Base-by-base conservation (phyloP, 37 sponge, comb jelly and placozoan species). In the Geodia barretti region DNA sequence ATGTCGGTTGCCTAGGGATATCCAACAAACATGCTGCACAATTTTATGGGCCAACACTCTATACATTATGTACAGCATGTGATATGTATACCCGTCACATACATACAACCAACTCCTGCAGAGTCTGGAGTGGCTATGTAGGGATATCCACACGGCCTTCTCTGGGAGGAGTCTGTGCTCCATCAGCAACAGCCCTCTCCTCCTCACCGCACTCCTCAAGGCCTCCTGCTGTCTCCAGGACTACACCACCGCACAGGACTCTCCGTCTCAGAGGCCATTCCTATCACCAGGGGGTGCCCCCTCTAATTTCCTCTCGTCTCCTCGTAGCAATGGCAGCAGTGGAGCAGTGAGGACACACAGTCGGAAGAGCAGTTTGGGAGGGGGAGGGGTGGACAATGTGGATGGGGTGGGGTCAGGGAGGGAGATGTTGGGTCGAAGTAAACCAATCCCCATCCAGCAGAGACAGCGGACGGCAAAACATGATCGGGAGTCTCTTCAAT, bases 171-270 rank as follows among this genome's bases (percentile, higher is more conserved):
- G 39, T 1, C 26, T 88, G 41, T 82, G 75, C 29, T 38, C 74
- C 61, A 41, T 77, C 33, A 26, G 66, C 59, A 83, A 83, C 62
- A 58, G 81, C 39, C 72, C 77, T 47, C 67, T 35, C 5, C 83
- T 77, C 68, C 38, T 58, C 77, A 83, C 79, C 1, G 78, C 89
- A 5, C 77, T 88, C 11, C 67, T 88, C 34, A 78, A 83, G 62
- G 64, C 79, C 9, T 62, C 83, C 33, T 83, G 84, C 68, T 73
- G 65, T 36, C 79, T 60, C 36, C 62, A 40, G 17, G 72, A 36
- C 7, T 9, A 58, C 39, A 21, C 21, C 70, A 64, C 75, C 21
- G 9, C 60, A 60, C 11, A 7, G 14, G 14, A 7, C 14, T 14
- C 54, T 17, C 54, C 7, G 54, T 47, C 54, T 47, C 14, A 14